phyloP scores from a whole-genome alignment of 2,797 vertebrate genomes.

The Gobionotothen gibberifrons region DNA sequence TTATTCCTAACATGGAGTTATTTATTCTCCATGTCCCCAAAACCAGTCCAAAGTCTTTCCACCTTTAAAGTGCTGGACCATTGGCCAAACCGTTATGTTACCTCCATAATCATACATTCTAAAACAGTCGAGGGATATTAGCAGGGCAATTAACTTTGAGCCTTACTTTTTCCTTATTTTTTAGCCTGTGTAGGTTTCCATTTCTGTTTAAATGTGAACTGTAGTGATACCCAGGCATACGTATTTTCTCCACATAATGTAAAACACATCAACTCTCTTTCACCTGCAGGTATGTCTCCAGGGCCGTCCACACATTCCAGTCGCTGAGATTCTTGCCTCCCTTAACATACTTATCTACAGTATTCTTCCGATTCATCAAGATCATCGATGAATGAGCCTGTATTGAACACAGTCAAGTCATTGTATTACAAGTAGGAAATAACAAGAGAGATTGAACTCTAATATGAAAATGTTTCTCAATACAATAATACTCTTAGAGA shows the following conservation, averaged over 20 bases:
- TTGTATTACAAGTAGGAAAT: background rate
- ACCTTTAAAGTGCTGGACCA: no score
- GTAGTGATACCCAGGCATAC: no score
- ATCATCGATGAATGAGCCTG: constrained; percentile 75
- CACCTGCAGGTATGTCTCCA: constrained; percentile 94
- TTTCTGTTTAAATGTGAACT: background rate
- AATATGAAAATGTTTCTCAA: background rate
- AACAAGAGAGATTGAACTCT: background rate
- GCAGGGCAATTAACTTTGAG: no score
- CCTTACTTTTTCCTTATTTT: no score
- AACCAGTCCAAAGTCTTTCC: no score
- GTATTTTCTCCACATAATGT: no score
- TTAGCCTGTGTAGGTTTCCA: background rate
- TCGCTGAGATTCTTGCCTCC: constrained; percentile 70
- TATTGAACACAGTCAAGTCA: background rate
- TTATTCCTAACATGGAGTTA: no score
- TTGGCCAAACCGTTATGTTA: no score
- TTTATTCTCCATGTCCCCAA: no score
- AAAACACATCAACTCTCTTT: constrained; percentile 29
- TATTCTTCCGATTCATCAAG: constrained; percentile 49
- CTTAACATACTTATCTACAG: constrained; percentile 58
- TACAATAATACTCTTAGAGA: background rate
- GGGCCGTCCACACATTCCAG: constrained; percentile 87
- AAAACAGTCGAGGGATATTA: no score
- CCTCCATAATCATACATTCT: no score